Evolutionary conservation across 2,888 invertebrate genomes (phyloP), one percentile per base, ranked within the genome.

Genomic region (Raillietiella orientalis): DNA sequence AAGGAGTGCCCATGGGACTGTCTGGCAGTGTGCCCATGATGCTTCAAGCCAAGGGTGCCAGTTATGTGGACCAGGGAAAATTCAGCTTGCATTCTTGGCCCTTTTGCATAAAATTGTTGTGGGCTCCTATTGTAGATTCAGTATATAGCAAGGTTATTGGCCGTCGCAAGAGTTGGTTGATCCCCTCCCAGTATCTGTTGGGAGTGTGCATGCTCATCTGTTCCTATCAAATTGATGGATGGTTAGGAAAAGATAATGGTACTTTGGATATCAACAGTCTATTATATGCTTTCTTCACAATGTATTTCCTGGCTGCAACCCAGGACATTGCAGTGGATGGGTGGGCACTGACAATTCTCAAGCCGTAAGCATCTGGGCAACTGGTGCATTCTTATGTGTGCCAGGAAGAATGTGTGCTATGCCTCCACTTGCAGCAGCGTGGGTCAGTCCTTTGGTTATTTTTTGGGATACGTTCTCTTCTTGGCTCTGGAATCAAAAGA

Each of bases 291-390:
- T 99, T 99, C 50, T 72, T 93, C 43, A 52, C 62, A 28, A 53
- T 96, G 3, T 93, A 90, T 42, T 87, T 93, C 41, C 52, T 99
- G 37, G 93, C 93, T 4, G 93, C 96, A 3, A 96, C 96, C 2
- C 96, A 99, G 53, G 96, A 99, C 46, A 90, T 96, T 40, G 93
- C 87, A 10, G 93, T 99, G 1, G 96, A 99, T 52, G 96, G 96
- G 13, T 99, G 96, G 96, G 96, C 96, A 1, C 53, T 99, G 9
- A 96, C 93, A 1, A 96, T 99, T 84, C 53, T 96, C 2, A 74
- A 79, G 40, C 70, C 77, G 63, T 77, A 42, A n/a, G n/a, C n/a
- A n/a, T n/a, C n/a, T n/a, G n/a, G n/a, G n/a, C n/a, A n/a, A n/a
- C n/a, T n/a, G n/a, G n/a, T n/a, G n/a, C n/a, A n/a, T n/a, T n/a